Percentiles rank a stretch among this genome's conserved stretches.
These are phyloP conservation scores for Andrena dorsata DNA, from an alignment of 2,888 invertebrate species.

Conservation along the genomic window DNA sequence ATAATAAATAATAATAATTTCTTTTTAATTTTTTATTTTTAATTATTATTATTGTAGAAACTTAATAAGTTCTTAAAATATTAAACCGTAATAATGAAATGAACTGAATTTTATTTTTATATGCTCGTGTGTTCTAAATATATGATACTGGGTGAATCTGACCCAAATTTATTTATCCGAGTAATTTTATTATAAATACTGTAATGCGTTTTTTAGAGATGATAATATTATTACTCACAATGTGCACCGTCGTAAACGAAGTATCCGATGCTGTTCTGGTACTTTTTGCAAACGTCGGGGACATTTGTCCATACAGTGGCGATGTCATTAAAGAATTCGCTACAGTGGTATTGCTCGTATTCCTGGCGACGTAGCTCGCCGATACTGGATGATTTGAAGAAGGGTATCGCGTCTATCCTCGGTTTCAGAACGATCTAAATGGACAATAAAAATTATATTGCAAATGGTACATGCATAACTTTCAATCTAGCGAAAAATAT, in stretches of 20 bases:
- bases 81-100: too few relatives aligned
- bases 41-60: too few relatives aligned
- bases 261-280: slow-evolving; percentile 94
- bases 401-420: slow-evolving; percentile 91
- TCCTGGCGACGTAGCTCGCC: slow-evolving; percentile 89
- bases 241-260: slow-evolving; percentile 94
- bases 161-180: too few relatives aligned
- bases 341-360: slow-evolving; percentile 93
- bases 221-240: slow-evolving; percentile 85
- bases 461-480: background rate
- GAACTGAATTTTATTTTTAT: too few relatives aligned
- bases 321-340: slow-evolving; percentile 90
- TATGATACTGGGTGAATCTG: too few relatives aligned
- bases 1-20: too few relatives aligned
- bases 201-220: background rate
- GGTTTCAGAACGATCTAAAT: slow-evolving; percentile 92
- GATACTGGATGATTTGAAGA: slow-evolving; percentile 89
- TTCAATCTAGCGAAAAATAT: too few relatives aligned
- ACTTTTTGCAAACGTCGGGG: slow-evolving; percentile 92
- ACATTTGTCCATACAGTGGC: slow-evolving; percentile 86
- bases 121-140: too few relatives aligned
- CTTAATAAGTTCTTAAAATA: too few relatives aligned
- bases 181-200: background rate
- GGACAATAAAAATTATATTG: background rate
- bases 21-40: too few relatives aligned